Evolutionary conservation across 1,140 invertebrate genomes (phyloP), one percentile per base, ranked within the genome.

Genomic region (Meloidogyne exigua): DNA sequence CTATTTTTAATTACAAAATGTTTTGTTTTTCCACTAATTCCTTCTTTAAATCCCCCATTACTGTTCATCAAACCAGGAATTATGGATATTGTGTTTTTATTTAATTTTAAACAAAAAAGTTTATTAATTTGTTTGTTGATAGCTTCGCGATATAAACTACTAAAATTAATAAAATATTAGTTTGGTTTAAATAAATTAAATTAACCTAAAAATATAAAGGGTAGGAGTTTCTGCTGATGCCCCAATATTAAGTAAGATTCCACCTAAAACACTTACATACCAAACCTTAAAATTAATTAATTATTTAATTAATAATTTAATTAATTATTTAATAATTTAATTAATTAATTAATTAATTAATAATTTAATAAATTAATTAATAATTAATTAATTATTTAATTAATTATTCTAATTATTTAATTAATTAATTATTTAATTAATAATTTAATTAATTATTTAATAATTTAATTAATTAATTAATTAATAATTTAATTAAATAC

Each of bases 141-240:
- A 49, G 15, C 44, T 49, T 49, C 44, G 4, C 15, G 44, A 49
- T 49, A 49, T 49, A 49, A 18, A 49, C 18, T 49, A 49, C 44
- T 49, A 49, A 49, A 49, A 49, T 49, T 49, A n/a, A 49, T 18
- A n/a, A 44, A 44, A 12, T 13, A 44, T 13, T 11, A 13, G 15
- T 44, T 49, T 18, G 18, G 3, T 49, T 2, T 5, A 49, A n/a
- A n/a, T n/a, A n/a, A n/a, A 44, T 44, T 44, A 44, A 15, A 44
- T n/a, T n/a, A n/a, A 49, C 44, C 44, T 49, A 49, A 49, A 57
- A 57, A 57, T 57, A 57, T 57, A 57, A 57, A 57, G 49, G n/a
- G 9, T n/a, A n/a, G 49, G 49, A 57, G 49, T 57, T 57, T 57
- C 49, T 57, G 49, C 2, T 7, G 49, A 57, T n/a, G 49, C 49